These are phyloP conservation scores for Empis stercorea DNA, from an alignment of 2,888 invertebrate species.

Conservation along the genomic window DNA sequence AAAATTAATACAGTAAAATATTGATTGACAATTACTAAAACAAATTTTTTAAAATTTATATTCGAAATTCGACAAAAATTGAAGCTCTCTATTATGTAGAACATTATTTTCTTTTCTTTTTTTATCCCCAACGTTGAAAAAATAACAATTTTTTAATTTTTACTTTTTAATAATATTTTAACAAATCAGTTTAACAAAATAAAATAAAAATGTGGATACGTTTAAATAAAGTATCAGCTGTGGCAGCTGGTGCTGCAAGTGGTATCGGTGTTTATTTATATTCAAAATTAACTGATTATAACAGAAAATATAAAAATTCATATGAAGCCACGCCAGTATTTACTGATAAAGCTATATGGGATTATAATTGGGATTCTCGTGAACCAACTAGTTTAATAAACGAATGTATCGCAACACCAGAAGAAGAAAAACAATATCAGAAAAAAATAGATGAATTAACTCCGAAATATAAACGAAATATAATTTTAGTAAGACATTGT, in stretches of 20 bases:
- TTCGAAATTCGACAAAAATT: too few relatives aligned
- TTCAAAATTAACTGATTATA: slow-evolving; percentile 36
- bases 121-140: too few relatives aligned
- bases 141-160: too few relatives aligned
- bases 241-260: slow-evolving; percentile 51
- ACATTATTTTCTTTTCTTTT: too few relatives aligned
- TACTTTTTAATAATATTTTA: too few relatives aligned
- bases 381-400: slow-evolving; percentile 56
- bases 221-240: slow-evolving; percentile 22
- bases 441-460: slow-evolving; percentile 49
- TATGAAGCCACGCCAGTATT: slow-evolving; percentile 35
- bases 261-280: slow-evolving; percentile 52
- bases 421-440: slow-evolving; percentile 56
- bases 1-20: too few relatives aligned
- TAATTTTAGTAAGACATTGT: slow-evolving; percentile 87
- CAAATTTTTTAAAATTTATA: too few relatives aligned
- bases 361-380: slow-evolving; percentile 80
- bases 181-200: too few relatives aligned
- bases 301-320: slow-evolving; percentile 42
- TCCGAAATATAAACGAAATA: slow-evolving; percentile 51
- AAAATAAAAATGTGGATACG: slow-evolving; percentile 13
- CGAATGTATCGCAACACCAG: slow-evolving; percentile 39
- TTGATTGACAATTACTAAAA: too few relatives aligned
- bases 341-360: slow-evolving; percentile 52
- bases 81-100: too few relatives aligned